Evolutionary conservation across 1,140 invertebrate species (phyloP), one percentile per base, ranked within the genome.

Genomic region (Parasteatoda tepidariorum): DNA sequence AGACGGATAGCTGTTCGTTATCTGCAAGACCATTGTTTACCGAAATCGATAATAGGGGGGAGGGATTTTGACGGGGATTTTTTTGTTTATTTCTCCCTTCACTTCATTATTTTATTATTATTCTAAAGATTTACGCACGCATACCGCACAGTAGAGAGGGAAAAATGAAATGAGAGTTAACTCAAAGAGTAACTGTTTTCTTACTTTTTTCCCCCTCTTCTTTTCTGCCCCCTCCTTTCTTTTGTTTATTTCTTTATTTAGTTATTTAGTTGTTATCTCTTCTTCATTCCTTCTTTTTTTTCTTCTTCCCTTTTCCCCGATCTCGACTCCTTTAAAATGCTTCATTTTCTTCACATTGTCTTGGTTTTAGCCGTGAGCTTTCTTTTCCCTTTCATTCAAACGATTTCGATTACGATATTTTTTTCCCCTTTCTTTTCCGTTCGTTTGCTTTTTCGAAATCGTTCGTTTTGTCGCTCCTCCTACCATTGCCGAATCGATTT

Each of bases 101-200:
- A 70, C 78, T 82, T 82, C 78, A 82, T 82, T 82, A 82, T 82
- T 82, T 82, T 82, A 82, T 82, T 82, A 82, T 82, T 82, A 68
- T 82, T 82, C 66, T 82, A 70, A 82, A 61, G 78, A 82, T 64
- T 71, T 66, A 78, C 75, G 75, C 75, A 67, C 75, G 75, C 38
- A 15, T 31, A 31, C 61, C 61, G 31, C 62, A 67, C 61, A 61
- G 22, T 18, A 55, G 34, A 76, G 38, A 79, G 22, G 62, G 76
- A 79, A 79, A 82, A 71, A 82, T 82, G 78, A 82, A 82, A 82
- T 82, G 67, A 28, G 31, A 82, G 78, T 82, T 68, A 82, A 82
- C 78, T 82, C 78, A 82, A 82, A 82, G 78, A 82, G 78, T 82
- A 82, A 82, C 78, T 71, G 78, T 71, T 82, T 82, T 33, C 28